Evolutionary conservation across 2,888 invertebrate genomes (phyloP).

Genomic region (Coremacera marginata): DNA sequence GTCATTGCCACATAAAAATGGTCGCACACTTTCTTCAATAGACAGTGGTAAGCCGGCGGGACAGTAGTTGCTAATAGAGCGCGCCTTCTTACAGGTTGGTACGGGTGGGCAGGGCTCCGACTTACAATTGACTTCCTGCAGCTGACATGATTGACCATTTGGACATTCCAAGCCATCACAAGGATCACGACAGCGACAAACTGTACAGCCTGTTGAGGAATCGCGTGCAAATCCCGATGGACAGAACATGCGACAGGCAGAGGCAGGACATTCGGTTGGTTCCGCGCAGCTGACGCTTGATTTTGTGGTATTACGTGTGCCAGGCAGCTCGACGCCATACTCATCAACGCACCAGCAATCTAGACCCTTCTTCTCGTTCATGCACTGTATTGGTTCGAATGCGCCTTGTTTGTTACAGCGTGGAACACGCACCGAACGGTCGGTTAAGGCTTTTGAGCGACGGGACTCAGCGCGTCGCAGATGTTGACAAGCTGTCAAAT

Average conservation of each 20-base stretch:
- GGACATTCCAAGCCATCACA: constrained; percentile 83
- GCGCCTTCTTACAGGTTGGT: constrained; percentile 84
- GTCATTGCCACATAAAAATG: constrained; percentile 85
- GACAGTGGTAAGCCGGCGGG: constrained; percentile 81
- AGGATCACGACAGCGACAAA: constrained; percentile 86
- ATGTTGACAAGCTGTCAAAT: constrained; percentile 76
- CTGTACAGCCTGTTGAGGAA: constrained; percentile 77
- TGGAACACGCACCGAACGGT: constrained; percentile 74
- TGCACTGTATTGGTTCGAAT: constrained; percentile 83
- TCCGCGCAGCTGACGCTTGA: constrained; percentile 59
- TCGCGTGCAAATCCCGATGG: constrained; percentile 84
- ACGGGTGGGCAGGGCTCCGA: constrained; percentile 86
- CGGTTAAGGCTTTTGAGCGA: constrained; percentile 72
- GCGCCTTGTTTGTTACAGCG: constrained; percentile 79
- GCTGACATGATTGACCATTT: constrained; percentile 80
- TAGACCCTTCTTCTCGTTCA: constrained; percentile 76
- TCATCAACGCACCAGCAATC: constrained; percentile 88
- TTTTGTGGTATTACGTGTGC: constrained; percentile 73
- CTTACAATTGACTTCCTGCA: constrained; percentile 83
- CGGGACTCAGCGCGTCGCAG: constrained; percentile 75
- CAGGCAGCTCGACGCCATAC: constrained; percentile 82
- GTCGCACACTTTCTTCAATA: constrained; percentile 80
- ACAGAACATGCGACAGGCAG: constrained; percentile 88
- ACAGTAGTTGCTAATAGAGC: constrained; percentile 82
- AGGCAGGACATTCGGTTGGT: constrained; percentile 81